Evolutionary conservation across 2,888 invertebrate species (phyloP), one percentile per base, ranked within the genome.

Genomic region (Andricus quercusramuli): DNA sequence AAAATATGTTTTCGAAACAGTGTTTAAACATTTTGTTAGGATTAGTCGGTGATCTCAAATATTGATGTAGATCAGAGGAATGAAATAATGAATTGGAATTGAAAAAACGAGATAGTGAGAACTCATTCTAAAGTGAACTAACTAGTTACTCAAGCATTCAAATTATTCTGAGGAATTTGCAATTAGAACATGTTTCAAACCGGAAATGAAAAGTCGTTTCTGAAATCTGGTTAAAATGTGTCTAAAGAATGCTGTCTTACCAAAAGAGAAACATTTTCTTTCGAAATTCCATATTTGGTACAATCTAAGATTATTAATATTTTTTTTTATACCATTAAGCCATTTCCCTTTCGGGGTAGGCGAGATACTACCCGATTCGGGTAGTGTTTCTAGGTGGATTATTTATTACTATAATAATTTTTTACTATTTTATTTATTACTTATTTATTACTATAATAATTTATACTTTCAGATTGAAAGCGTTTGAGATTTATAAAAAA

Each of bases 121-220:
- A 62, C 25, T 25, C 17, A 70, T 70, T 47, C 29, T 20, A 51
- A 11, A 47, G 51, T 51, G 4, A 20, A 20, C 25, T 51, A 70
- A 51, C 70, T 17, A 70, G 70, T 70, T 51, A 47, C 17, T 25
- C 25, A 62, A 25, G 17, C 29, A 51, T 70, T 70, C 22, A 25
- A 70, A 70, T 20, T 51, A 70, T 51, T 70, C 32, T 20, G 17
- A 70, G 25, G 11, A 70, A 70, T 70, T 70, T 70, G 51, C 51
- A 70, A 70, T 47, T 51, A 51, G 70, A 70, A 51, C 22, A 25
- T 20, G 20, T 51, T 25, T 29, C 17, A 70, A 70, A 51, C 51
- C 70, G 47, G 70, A 70, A 70, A 51, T 51, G 20, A 51, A 70
- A 29, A 51, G 17, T 70, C 20, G 47, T 29, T 20, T 70, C 47